Evolutionary conservation across 2,797 vertebrate species (phyloP), one percentile per base, ranked within the genome.

Genomic region (Enteromius thamalakanensis): DNA sequence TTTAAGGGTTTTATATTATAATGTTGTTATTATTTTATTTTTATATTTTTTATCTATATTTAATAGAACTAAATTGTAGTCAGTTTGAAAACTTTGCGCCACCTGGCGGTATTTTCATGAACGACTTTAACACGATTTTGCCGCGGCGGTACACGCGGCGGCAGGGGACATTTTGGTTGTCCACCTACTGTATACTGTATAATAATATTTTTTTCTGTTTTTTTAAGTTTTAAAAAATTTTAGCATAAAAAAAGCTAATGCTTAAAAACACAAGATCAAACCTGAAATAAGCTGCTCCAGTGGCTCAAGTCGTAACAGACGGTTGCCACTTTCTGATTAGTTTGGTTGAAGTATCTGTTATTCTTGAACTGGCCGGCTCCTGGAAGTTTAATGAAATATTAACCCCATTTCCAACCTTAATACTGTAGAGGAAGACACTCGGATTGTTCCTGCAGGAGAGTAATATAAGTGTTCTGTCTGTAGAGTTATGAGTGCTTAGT

Each of bases 391-490:
- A 64, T 47, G 1, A 17, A 34, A 49, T 34, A 47, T 32, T 15
- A 68, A 79, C 29, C 75, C 58, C n/a, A 47, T 62, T 64, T 77
- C 37, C 17, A 64, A 45, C 58, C 55, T 45, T 55, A 42, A 60
- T 60, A 29, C 55, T 62, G 1, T 26, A 45, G 15, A 42, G 55
- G 40, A 60, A 77, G 37, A 23, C 23, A 19, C 37, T 77, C 11
- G 40, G 40, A 45, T 37, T 77, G 23, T 47, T 77, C 40, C 37
- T 64, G 40, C 75, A 42, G 40, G 2, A 47, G 55, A 64, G 37
- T 26, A 64, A 77, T 77, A 51, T 68, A 53, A 68, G 47, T 53
- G 64, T 77, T 77, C 23, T 77, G 58, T 77, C 76, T 47, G 75
- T 40, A 21, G 75, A 42, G 58, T 77, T 77, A 15, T 29, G 67